Conservation (phyloP, 2,797 vertebrate genomes). For the Echeneis naucrates region DNA sequence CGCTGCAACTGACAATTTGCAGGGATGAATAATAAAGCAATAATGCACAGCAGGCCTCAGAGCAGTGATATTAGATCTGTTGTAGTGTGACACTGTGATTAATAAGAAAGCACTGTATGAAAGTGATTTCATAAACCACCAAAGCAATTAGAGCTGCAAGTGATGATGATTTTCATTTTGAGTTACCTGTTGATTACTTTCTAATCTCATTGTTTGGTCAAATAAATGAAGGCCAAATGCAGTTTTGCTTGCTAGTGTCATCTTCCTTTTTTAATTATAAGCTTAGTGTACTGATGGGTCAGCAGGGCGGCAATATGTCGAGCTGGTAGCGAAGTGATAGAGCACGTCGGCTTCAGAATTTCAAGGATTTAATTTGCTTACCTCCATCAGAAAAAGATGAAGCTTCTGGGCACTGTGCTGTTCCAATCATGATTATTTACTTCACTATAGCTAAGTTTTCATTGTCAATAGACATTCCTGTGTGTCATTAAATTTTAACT, state of each 20-base stretch:
- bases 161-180: too few relatives aligned
- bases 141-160: neutral
- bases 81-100: constrained; percentile 12
- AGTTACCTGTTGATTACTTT: too few relatives aligned
- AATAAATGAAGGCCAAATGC: too few relatives aligned
- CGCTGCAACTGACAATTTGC: constrained; percentile 60
- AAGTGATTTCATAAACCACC: neutral
- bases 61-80: constrained; percentile 50
- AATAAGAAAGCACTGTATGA: neutral
- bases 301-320: too few relatives aligned
- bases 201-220: too few relatives aligned
- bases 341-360: neutral
- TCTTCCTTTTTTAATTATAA: neutral
- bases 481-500: too few relatives aligned
- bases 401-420: neutral
- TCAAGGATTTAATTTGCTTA: neutral
- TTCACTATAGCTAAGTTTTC: too few relatives aligned
- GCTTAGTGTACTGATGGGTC: neutral
- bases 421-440: neutral
- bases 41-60: constrained; percentile 47
- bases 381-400: neutral
- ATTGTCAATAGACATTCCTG: too few relatives aligned
- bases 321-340: too few relatives aligned
- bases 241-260: too few relatives aligned
- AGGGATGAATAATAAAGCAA: constrained; percentile 59